Base-by-base conservation (phyloP, 2,888 invertebrate species). In the Cephus nigrinus region DNA sequence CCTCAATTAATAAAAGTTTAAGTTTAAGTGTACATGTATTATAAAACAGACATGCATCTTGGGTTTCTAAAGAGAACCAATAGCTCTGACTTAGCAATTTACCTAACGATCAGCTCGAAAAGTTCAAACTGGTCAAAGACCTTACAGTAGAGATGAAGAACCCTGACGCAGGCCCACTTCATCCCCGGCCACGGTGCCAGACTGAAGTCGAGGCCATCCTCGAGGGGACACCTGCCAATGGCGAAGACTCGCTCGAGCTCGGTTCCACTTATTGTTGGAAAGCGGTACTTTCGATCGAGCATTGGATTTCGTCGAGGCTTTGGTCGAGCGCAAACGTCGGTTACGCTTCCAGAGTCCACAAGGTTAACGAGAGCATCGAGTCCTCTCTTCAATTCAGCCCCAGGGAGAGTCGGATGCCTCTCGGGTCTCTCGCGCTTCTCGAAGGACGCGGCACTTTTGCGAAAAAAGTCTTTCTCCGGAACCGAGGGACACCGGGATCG, bases 121-220 rank as follows among this genome's bases (percentile, higher is more conserved):
- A 96, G 93, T 92, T 96, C 96, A 91, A 95, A 95, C 89, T 95
- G 95, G 89, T 96, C 96, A 92, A 97, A 97, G 86, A 97, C 96
- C 92, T 96, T 97, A 93, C 96, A 97, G 92, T 97, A 97, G 78
- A 97, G 93, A 88, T 96, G 96, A 80, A 97, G 93, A 78, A 97
- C 95, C 92, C 96, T 95, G 83, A 97, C 93, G 91, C 97, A 97
- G 84, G 96, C 95, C 92, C 96, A 95, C 88, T 95, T 95, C 90
- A 97, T 94, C 74, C 97, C 97, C n/a, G 95, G 95, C 97, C 97
- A 97, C 81, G 95, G 95, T 77, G 92, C 93, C 90, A 87, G 93
- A 91, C 82, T 93, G 68, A 92, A 92, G 85, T 93, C 93, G 83
- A 93, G 88, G 34, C 92, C 92, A 69, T 92, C 91, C 80, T 92